Evolutionary conservation across 2,888 invertebrate species (phyloP).

Genomic region (Branchinecta sandiegonensis): DNA sequence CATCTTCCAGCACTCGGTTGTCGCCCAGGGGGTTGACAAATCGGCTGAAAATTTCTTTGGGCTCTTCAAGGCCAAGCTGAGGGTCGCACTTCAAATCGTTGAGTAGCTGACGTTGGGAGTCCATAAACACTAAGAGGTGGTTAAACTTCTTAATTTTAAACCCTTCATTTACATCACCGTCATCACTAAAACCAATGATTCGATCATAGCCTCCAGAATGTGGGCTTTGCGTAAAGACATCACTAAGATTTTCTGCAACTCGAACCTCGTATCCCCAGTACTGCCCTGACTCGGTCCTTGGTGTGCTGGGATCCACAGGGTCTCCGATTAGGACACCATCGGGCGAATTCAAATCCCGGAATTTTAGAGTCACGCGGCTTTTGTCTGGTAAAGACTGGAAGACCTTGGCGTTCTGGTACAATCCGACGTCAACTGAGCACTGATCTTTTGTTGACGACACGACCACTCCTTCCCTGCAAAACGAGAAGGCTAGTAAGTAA

Average conservation of each 20-base stretch:
- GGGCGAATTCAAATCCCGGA: conserved; percentile 26
- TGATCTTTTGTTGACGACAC: conserved; percentile 14
- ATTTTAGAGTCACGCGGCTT: conserved; percentile 39
- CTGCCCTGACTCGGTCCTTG: conserved; percentile 35
- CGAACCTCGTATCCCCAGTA: conserved; percentile 45
- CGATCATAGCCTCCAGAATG: conserved; percentile 37
- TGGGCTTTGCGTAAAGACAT: conserved; percentile 35
- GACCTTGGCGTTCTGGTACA: conserved; percentile 33
- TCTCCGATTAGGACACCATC: conserved; percentile 32
- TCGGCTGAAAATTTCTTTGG: conserved; percentile 37
- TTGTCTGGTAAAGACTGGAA: conserved; percentile 36
- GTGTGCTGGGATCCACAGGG: conserved; percentile 37
- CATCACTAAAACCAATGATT: conserved; percentile 33
- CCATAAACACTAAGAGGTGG: conserved; percentile 42
- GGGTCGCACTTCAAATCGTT: conserved; percentile 39
- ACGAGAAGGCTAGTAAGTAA: too few species aligned
- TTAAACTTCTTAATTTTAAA: conserved; percentile 30
- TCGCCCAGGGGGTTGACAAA: conserved; percentile 41
- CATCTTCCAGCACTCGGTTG: conserved; percentile 34
- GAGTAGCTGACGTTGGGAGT: conserved; percentile 42
- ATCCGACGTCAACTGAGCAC: conserved; percentile 36
- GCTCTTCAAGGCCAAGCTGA: conserved; percentile 33
- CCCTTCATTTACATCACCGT: background rate
- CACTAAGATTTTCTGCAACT: conserved; percentile 35
- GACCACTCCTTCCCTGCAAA: conserved; percentile 21